A percentile compares a stretch with the other conserved stretches of the same genome.
Evolutionary conservation across 2,797 vertebrate genomes (phyloP).

Genomic region (Hydrolagus colliei): DNA sequence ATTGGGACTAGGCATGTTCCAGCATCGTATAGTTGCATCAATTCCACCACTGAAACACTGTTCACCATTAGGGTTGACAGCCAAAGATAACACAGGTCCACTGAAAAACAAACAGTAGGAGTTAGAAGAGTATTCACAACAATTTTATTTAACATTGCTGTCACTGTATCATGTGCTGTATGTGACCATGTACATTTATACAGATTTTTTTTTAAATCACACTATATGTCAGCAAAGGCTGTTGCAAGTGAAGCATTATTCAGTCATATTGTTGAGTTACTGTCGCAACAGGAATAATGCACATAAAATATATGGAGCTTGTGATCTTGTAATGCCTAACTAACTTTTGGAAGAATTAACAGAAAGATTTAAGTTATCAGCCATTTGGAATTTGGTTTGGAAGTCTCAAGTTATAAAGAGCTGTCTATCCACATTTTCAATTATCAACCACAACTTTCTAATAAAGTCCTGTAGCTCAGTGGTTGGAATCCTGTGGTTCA

Average conservation of each 20-base stretch:
- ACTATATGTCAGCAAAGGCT: neutral
- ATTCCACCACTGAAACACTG: slow-evolving; percentile 95
- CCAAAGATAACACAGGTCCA: slow-evolving; percentile 85
- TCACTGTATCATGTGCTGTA: too few relatives aligned
- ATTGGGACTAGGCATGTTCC: slow-evolving; percentile 91
- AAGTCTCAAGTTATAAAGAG: neutral
- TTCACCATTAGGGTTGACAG: slow-evolving; percentile 83
- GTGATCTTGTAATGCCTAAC: too few relatives aligned
- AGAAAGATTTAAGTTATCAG: too few relatives aligned
- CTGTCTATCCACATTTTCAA: neutral
- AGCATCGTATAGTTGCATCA: slow-evolving; percentile 92
- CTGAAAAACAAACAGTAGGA: slow-evolving; percentile 47
- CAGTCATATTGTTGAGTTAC: neutral
- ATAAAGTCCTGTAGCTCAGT: neutral
- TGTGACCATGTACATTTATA: neutral
- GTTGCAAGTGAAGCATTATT: neutral
- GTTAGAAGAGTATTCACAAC: neutral
- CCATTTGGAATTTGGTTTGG: neutral
- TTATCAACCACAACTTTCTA: neutral
- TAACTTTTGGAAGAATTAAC: too few relatives aligned
- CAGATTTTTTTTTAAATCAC: neutral
- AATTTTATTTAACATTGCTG: neutral
- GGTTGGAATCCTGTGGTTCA: too few relatives aligned
- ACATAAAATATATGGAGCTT: too few relatives aligned
- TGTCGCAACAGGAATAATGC: too few relatives aligned